These are phyloP conservation scores for Notothenia rossii DNA, from an alignment of 2,113 vertebrate species.

Conservation along the genomic window DNA sequence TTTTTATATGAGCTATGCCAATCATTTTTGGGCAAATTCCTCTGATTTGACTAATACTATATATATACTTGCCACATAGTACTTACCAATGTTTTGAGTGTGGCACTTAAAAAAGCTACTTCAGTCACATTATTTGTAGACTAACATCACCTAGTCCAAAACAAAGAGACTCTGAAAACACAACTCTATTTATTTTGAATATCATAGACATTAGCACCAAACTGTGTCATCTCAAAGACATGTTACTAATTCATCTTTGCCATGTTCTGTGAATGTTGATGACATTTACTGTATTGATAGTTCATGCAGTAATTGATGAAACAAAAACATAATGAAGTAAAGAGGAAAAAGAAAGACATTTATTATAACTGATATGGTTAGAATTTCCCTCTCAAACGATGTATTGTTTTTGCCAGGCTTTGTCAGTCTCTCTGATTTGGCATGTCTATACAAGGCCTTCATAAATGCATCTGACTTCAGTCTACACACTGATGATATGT, in stretches of 20 bases:
- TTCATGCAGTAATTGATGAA: background rate
- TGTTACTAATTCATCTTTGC: too few relatives aligned
- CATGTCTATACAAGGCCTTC: background rate
- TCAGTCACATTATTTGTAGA: background rate
- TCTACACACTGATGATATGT: background rate
- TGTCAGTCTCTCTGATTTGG: background rate
- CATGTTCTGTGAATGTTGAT: background rate
- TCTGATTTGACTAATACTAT: background rate
- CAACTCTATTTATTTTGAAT: too few relatives aligned
- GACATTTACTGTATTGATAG: background rate
- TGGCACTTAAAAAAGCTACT: background rate
- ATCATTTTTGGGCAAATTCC: constrained; percentile 10
- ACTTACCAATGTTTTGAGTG: constrained; percentile 2
- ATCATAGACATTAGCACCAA: background rate
- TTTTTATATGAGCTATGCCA: constrained; percentile 17
- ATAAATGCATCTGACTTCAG: background rate
- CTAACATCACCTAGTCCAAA: background rate
- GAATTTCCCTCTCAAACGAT: too few relatives aligned
- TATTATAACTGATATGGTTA: too few relatives aligned
- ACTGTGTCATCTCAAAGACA: too few relatives aligned
- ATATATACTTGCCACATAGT: background rate
- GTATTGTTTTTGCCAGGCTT: too few relatives aligned
- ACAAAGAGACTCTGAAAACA: too few relatives aligned
- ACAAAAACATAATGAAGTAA: too few relatives aligned
- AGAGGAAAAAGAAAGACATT: too few relatives aligned